These are phyloP conservation scores for Nesometra sesokonis DNA, from an alignment of 35 echinoderm and acorn worm species.

Conservation along the genomic window DNA sequence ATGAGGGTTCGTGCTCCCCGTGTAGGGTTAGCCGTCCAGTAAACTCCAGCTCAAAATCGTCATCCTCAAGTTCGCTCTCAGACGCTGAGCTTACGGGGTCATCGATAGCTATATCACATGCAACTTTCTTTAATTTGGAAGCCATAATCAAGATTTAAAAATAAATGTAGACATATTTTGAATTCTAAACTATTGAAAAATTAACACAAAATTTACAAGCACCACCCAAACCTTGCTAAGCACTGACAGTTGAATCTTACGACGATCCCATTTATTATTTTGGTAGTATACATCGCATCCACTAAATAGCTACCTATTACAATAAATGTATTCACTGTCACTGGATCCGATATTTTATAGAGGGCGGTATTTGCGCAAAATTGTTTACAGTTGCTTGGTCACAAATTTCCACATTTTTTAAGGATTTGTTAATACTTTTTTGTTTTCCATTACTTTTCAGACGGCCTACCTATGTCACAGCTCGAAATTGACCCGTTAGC, in stretches of 20 bases:
- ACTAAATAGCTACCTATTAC: background rate
- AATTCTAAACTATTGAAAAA: background rate
- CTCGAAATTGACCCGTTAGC: constrained; percentile 62
- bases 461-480: background rate
- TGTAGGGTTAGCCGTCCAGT: constrained; percentile 66
- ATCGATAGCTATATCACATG: constrained; percentile 78
- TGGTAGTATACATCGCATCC: background rate
- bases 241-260: background rate
- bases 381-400: background rate
- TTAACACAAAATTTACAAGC: background rate
- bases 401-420: background rate
- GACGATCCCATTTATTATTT: background rate
- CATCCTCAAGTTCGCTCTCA: constrained; percentile 58
- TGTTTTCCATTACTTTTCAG: background rate
- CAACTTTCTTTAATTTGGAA: constrained; percentile 55
- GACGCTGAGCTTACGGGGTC: constrained; percentile 73
- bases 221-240: background rate
- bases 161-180: background rate
- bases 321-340: background rate
- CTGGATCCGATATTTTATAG: background rate
- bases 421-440: background rate
- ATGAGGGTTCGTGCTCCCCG: background rate
- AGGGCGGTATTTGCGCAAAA: background rate
- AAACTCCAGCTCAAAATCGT: constrained; percentile 63
- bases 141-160: constrained; percentile 21